Percentiles rank a stretch among this genome's conserved stretches.
Evolutionary conservation across 2,888 invertebrate species (phyloP).

Genomic region (Hedya salicella): DNA sequence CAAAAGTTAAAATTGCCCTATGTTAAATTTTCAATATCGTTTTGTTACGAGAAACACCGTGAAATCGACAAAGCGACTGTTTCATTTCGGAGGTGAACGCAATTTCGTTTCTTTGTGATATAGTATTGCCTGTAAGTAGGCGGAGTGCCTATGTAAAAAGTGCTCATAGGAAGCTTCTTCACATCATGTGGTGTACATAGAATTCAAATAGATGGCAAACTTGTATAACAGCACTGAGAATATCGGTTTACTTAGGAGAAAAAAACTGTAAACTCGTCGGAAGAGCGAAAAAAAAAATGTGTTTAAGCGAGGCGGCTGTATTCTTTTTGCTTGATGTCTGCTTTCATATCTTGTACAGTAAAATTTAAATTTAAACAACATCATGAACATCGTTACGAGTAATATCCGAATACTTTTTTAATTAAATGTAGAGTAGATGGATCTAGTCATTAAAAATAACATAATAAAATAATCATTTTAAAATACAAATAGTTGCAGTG

Average conservation of each 20-base stretch:
- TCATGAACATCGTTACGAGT: too few species aligned
- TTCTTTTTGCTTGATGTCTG: too few species aligned
- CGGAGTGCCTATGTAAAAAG: slow-evolving; percentile 67
- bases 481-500: too few species aligned
- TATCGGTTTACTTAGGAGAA: not conserved
- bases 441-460: too few species aligned
- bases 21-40: slow-evolving; percentile 71
- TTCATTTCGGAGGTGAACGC: slow-evolving; percentile 76
- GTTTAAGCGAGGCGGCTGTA: not conserved
- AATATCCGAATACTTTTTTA: too few species aligned
- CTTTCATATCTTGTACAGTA: too few species aligned
- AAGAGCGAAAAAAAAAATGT: not conserved
- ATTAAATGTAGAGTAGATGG: too few species aligned
- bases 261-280: not conserved
- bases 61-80: slow-evolving; percentile 76
- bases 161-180: slow-evolving; percentile 51
- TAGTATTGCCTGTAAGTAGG: slow-evolving; percentile 74
- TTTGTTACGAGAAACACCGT: slow-evolving; percentile 69
- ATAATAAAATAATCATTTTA: too few species aligned
- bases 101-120: slow-evolving; percentile 75
- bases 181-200: not conserved
- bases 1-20: slow-evolving; percentile 10
- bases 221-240: slow-evolving; percentile 11
- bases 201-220: slow-evolving; percentile 4
- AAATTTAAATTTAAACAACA: too few species aligned